These are phyloP conservation scores for Drosophila testacea DNA, from an alignment of 2,888 invertebrate genomes.

Conservation along the genomic window DNA sequence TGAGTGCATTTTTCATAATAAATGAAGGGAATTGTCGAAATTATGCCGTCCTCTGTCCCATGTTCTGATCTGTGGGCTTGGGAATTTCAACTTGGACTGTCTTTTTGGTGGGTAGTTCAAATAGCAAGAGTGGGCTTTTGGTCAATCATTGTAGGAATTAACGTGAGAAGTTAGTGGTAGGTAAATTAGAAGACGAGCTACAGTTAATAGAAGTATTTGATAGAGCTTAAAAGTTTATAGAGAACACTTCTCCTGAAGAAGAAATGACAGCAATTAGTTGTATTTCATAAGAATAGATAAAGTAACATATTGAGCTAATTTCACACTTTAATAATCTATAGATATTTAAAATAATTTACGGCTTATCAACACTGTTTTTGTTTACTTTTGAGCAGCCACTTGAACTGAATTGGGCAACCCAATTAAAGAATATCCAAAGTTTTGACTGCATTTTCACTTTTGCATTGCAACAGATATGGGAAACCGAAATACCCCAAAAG, in stretches of 20 bases:
- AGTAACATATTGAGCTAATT: no score
- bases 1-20: slow-evolving; percentile 79
- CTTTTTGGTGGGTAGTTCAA: slow-evolving; percentile 17
- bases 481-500: background rate
- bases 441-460: slow-evolving; percentile 14
- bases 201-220: background rate
- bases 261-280: no score
- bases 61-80: slow-evolving; percentile 23
- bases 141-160: background rate
- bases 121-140: slow-evolving; percentile 42
- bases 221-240: no score
- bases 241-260: background rate
- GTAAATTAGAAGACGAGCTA: background rate
- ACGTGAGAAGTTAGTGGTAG: slow-evolving; percentile 4
- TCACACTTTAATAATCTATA: background rate
- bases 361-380: slow-evolving; percentile 3
- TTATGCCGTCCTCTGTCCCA: slow-evolving; percentile 61
- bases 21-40: slow-evolving; percentile 78
- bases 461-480: slow-evolving; percentile 14
- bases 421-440: slow-evolving; percentile 4
- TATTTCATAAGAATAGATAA: no score
- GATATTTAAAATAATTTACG: background rate
- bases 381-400: slow-evolving; percentile 14
- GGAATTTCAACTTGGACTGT: background rate
- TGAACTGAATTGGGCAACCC: slow-evolving; percentile 13